Evolutionary conservation across 2,113 vertebrate species (phyloP).

Genomic region (Struthidea cinerea): DNA sequence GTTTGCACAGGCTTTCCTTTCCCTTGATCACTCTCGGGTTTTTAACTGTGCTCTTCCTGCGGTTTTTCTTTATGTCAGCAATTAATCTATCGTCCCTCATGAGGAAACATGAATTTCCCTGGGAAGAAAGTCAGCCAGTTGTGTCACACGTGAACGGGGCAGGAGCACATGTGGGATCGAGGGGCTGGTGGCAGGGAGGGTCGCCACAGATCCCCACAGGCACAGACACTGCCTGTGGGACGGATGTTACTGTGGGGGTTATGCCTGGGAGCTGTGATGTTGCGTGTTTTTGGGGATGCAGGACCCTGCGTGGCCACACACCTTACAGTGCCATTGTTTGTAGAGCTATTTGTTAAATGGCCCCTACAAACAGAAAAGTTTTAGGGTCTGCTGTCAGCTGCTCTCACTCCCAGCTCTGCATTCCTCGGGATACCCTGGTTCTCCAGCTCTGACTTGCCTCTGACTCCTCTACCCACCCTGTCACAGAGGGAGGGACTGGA

Average conservation of each 20-base stretch:
- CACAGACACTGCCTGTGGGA: neutral
- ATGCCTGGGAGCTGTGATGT: no score
- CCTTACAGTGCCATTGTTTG: no score
- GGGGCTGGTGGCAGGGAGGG: neutral
- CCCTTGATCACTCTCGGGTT: neutral
- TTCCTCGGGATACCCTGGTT: neutral
- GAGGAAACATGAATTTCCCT: neutral
- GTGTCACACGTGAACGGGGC: rapidly evolving
- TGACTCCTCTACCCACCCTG: rapidly evolving
- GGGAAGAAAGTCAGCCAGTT: neutral
- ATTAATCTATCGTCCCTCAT: neutral
- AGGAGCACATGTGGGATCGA: neutral
- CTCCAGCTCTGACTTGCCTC: neutral
- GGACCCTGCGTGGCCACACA: neutral
- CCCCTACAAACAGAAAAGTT: neutral
- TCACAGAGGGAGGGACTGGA: neutral
- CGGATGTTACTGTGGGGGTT: neutral
- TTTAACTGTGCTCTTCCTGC: neutral
- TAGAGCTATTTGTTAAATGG: neutral
- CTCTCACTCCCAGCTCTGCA: neutral
- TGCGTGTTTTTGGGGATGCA: neutral
- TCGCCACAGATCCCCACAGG: rapidly evolving
- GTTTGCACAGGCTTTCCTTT: slow-evolving; percentile 10
- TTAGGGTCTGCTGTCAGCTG: neutral
- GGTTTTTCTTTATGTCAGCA: neutral